Evolutionary conservation across 2,888 invertebrate species (phyloP).

Genomic region (Xestia c-nigrum): DNA sequence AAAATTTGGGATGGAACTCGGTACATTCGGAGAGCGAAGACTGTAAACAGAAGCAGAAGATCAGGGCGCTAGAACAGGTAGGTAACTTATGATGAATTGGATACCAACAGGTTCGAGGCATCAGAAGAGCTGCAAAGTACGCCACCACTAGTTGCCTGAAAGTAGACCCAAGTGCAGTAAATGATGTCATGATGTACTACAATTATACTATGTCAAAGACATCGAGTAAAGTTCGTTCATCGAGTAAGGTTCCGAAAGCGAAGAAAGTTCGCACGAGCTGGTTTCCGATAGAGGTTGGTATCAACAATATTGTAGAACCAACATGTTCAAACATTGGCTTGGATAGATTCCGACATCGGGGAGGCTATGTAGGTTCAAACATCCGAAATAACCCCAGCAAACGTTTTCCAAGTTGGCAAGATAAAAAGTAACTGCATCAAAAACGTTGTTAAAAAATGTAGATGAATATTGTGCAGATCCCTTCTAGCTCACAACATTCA

Average conservation of each 20-base stretch:
- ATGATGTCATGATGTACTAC: constrained; percentile 47
- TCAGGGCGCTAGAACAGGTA: constrained; percentile 43
- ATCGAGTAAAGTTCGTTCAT: constrained; percentile 32
- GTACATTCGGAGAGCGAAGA: constrained; percentile 31
- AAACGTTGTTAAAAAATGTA: not conserved
- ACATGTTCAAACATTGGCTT: constrained; percentile 49
- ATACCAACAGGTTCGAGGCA: constrained; percentile 58
- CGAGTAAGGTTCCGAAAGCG: constrained; percentile 48
- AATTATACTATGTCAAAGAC: constrained; percentile 43
- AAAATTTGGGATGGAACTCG: constrained; percentile 38
- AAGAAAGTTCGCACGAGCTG: constrained; percentile 46
- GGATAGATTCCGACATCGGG: constrained; percentile 18
- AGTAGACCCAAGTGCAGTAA: constrained; percentile 45
- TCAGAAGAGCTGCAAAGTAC: constrained; percentile 50
- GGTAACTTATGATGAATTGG: constrained; percentile 57
- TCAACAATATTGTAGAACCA: constrained; percentile 53
- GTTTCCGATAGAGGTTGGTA: constrained; percentile 57
- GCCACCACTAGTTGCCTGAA: constrained; percentile 49
- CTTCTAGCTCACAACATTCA: not conserved
- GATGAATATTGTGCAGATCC: not conserved
- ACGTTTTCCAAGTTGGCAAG: not conserved
- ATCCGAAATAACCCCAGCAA: not conserved
- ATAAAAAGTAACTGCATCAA: constrained; percentile 15
- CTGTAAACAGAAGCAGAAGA: constrained; percentile 10
- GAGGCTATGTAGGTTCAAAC: constrained; percentile 4